These are phyloP conservation scores for Nycticorax nycticorax DNA, from an alignment of 2,113 vertebrate species.

Conservation along the genomic window DNA sequence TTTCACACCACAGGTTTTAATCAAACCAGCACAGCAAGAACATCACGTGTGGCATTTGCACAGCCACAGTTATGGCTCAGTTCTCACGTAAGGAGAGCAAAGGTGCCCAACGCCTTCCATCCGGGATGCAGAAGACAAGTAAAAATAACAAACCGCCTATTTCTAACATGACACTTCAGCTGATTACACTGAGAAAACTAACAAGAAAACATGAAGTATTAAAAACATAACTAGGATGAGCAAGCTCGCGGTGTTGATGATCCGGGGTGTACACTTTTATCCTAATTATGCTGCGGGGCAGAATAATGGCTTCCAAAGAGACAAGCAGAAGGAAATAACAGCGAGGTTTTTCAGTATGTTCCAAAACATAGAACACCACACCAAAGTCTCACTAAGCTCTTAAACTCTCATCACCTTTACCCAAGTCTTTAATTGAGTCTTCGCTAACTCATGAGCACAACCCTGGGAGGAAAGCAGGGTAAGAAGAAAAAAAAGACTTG, in stretches of 20 bases:
- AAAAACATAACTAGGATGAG: neutral
- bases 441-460: neutral
- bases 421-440: neutral
- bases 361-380: neutral
- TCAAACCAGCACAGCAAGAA: neutral
- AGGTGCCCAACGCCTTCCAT: neutral
- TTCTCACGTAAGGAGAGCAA: neutral
- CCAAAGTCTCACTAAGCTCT: neutral
- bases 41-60: neutral
- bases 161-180: neutral
- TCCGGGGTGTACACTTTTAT: accelerated
- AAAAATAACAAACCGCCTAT: neutral
- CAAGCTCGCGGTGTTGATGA: neutral
- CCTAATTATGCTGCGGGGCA: neutral
- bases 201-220: neutral
- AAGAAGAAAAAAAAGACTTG: neutral
- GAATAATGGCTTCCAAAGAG: neutral
- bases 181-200: neutral
- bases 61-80: neutral
- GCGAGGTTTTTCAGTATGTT: neutral
- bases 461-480: neutral
- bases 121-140: neutral
- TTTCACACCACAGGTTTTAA: neutral
- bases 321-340: neutral
- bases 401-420: neutral